These are phyloP conservation scores for Dusona sp. DNA, from an alignment of 2,888 invertebrate species.

Conservation along the genomic window DNA sequence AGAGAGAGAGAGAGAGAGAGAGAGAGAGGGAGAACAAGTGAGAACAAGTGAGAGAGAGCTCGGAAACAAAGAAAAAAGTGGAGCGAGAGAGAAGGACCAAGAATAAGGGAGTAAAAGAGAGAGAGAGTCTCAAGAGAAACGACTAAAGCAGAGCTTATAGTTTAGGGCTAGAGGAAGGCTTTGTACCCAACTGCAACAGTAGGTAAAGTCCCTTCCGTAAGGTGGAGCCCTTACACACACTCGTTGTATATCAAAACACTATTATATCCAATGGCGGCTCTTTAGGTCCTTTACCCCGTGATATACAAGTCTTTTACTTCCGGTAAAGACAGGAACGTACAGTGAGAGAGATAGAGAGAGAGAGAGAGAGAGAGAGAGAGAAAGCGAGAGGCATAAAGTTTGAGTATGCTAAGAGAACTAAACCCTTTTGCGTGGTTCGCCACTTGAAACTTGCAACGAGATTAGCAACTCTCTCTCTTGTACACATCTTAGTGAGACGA, in stretches of 20 bases:
- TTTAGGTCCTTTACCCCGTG: conserved; percentile 37
- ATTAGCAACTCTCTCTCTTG: conserved; percentile 36
- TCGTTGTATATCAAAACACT: conserved; percentile 61
- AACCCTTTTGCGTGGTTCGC: conserved; percentile 61
- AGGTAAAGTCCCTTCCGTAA: conserved; percentile 55
- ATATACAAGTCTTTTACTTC: conserved; percentile 62
- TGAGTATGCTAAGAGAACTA: conserved; percentile 53
- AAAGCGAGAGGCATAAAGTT: conserved; percentile 40
- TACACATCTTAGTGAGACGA: conserved; percentile 33
- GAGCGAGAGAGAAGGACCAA: conserved; percentile 12
- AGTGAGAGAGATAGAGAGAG: conserved; percentile 19
- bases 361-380: conserved; percentile 34
- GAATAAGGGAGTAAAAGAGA: conserved; percentile 4
- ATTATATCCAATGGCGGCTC: conserved; percentile 51
- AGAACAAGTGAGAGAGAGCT: background rate
- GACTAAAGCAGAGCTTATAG: conserved; percentile 66
- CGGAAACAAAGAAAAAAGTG: too few relatives aligned
- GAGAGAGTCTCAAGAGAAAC: conserved; percentile 58
- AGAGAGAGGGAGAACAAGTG: conserved; percentile 10
- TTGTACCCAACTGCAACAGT: conserved; percentile 60
- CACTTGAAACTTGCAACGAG: conserved; percentile 62
- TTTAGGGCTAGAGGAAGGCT: conserved; percentile 65
- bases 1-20: conserved; percentile 18
- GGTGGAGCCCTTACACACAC: conserved; percentile 38
- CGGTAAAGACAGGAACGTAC: conserved; percentile 42